Conservation (phyloP, 2,797 vertebrate species). For the Tangara arthus region DNA sequence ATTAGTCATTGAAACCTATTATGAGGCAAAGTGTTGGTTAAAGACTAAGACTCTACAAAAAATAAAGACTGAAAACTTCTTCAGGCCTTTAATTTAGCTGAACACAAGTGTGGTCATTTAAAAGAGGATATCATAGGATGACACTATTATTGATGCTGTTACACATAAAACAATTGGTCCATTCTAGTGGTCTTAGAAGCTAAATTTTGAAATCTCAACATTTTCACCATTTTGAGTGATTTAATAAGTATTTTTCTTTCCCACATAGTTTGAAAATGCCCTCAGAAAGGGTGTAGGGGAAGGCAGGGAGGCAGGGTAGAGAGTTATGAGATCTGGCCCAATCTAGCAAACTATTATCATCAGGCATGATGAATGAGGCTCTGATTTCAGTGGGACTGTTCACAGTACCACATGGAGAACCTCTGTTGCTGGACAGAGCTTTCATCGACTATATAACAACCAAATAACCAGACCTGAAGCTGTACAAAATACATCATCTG, state of each 20-base stretch:
- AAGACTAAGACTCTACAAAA: neutral
- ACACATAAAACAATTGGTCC: neutral
- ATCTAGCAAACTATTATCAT: neutral
- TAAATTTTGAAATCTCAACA: neutral
- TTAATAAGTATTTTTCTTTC: neutral
- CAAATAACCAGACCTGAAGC: neutral
- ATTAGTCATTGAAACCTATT: slow-evolving; percentile 28
- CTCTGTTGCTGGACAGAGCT: neutral
- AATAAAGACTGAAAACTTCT: neutral
- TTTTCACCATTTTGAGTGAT: neutral
- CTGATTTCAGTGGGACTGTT: neutral
- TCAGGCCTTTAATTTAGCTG: neutral
- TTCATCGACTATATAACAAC: neutral
- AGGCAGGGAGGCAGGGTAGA: neutral
- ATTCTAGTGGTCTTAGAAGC: neutral
- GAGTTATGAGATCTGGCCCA: neutral
- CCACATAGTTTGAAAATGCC: neutral
- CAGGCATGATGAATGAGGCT: neutral
- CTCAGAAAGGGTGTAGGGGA: neutral
- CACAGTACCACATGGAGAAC: rapidly evolving
- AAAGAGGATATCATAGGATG: neutral
- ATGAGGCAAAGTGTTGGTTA: neutral
- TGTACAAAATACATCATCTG: neutral
- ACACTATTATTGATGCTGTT: neutral
- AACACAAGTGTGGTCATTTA: neutral